phyloP scores from a whole-genome alignment of 2,888 invertebrate species.

The Phorcus lineatus region DNA sequence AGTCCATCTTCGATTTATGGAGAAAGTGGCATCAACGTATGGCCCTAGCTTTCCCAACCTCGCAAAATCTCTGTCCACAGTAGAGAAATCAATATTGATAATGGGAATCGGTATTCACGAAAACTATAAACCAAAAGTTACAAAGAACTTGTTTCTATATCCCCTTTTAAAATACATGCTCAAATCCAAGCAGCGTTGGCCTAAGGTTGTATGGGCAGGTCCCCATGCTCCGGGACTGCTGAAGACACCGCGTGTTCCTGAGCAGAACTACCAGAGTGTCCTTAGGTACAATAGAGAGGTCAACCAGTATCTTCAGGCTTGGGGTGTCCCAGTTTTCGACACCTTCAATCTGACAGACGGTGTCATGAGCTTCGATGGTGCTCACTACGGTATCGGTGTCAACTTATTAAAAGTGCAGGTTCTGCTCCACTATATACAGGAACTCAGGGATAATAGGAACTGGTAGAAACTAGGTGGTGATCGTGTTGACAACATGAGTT shows the following conservation, averaged over 20 bases:
- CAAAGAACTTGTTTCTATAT: not conserved
- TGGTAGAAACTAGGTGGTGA: conserved; percentile 1
- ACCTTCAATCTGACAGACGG: conserved; percentile 37
- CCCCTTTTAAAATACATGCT: conserved; percentile 14
- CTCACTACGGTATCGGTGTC: conserved; percentile 38
- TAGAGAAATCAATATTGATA: conserved; percentile 28
- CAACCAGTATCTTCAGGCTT: not conserved
- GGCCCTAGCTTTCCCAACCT: not conserved
- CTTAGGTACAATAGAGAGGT: conserved; percentile 29
- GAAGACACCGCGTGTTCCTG: conserved; percentile 35
- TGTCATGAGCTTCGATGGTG: conserved; percentile 40
- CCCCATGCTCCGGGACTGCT: conserved; percentile 39
- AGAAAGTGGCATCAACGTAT: conserved; percentile 12
- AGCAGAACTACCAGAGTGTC: conserved; percentile 34
- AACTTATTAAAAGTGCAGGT: conserved; percentile 35
- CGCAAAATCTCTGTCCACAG: conserved; percentile 4
- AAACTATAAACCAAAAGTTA: conserved; percentile 21
- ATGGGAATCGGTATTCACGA: conserved; percentile 39
- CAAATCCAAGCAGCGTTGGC: conserved; percentile 18
- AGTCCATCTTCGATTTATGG: conserved; percentile 28
- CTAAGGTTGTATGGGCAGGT: conserved; percentile 36
- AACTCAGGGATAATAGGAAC: not conserved
- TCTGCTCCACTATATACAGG: conserved; percentile 33
- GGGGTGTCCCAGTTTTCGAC: conserved; percentile 35
- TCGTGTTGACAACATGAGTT: not conserved